Conservation (phyloP, 2,797 vertebrate species). For the Rhinichthys osculus region DNA sequence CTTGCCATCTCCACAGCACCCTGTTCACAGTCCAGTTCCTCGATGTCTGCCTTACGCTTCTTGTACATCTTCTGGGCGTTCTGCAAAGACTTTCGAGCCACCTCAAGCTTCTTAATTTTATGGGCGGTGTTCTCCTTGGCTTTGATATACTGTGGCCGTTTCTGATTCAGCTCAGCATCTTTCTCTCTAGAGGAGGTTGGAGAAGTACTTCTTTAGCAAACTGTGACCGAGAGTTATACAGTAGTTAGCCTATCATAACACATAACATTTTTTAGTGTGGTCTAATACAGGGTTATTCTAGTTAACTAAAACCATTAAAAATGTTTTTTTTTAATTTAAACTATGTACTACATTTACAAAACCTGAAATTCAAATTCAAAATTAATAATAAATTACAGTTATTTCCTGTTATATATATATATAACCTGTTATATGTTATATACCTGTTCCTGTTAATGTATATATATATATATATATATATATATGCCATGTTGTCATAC, state of each 20-base stretch:
- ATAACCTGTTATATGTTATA: too few relatives aligned
- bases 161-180: conserved; percentile 96
- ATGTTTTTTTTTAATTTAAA: not conserved
- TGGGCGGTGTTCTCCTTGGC: conserved; percentile 98
- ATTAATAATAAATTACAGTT: not conserved
- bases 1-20: conserved; percentile 88
- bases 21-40: conserved; percentile 95
- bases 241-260: not conserved
- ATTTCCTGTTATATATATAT: too few relatives aligned
- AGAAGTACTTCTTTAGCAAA: conserved; percentile 4
- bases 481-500: too few relatives aligned
- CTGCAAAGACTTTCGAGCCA: conserved; percentile 90
- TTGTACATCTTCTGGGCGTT: conserved; percentile 97
- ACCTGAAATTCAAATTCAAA: not conserved
- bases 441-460: too few relatives aligned
- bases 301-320: not conserved
- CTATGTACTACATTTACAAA: not conserved
- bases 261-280: not conserved
- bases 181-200: conserved; percentile 84
- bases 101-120: conserved; percentile 98
- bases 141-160: conserved; percentile 96
- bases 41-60: conserved; percentile 94
- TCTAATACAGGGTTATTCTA: not conserved
- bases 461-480: too few relatives aligned
- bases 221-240: not conserved